Conservation (phyloP, 2,888 invertebrate genomes). For the Priocnemis perturbator region DNA sequence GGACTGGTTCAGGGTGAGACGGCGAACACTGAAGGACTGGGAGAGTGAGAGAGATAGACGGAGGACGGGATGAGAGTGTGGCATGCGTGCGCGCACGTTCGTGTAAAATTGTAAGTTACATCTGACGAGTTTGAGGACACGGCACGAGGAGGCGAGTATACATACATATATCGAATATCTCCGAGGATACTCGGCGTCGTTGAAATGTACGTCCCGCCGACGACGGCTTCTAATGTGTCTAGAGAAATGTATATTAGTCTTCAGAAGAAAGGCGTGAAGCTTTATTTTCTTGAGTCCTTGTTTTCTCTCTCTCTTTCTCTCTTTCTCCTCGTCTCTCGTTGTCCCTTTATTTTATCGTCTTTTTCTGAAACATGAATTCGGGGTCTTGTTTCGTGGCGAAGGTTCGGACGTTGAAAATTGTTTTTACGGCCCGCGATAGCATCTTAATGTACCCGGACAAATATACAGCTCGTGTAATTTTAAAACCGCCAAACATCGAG, state of each 20-base stretch:
- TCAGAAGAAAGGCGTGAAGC: conserved; percentile 9
- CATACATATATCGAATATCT: background rate
- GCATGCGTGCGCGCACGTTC: background rate
- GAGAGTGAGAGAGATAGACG: too few species aligned
- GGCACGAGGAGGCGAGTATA: background rate
- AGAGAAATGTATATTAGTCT: conserved; percentile 8
- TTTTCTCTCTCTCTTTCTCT: conserved; percentile 10
- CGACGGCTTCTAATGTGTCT: background rate
- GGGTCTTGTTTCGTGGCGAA: background rate
- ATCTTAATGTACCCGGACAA: conserved; percentile 15
- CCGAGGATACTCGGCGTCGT: background rate
- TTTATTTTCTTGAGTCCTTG: conserved; percentile 33
- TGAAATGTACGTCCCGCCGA: background rate
- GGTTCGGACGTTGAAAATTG: conserved; percentile 15
- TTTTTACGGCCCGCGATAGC: conserved; percentile 30
- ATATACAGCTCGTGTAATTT: conserved; percentile 18
- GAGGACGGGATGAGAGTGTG: too few species aligned
- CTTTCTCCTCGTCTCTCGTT: background rate
- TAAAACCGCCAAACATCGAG: conserved; percentile 9
- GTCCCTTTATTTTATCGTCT: background rate
- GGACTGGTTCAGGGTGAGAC: too few species aligned
- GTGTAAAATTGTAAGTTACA: conserved; percentile 4
- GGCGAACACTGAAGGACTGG: too few species aligned
- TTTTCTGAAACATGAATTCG: background rate
- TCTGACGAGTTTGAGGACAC: conserved; percentile 1